Evolutionary conservation across 1,140 invertebrate species (phyloP).

Genomic region (Drosophila albomicans): DNA sequence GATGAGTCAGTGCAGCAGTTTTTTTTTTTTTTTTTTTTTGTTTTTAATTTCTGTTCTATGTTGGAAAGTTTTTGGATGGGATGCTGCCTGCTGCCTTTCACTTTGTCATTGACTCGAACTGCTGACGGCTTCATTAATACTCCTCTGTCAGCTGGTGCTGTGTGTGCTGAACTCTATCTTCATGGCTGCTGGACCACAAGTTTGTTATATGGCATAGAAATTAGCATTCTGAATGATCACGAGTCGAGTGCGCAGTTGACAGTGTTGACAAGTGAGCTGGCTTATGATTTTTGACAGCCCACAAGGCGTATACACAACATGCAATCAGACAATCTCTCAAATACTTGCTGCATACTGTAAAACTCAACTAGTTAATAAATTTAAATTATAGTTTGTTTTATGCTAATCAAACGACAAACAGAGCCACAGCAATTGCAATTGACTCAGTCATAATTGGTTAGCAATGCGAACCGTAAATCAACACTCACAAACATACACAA

Average conservation of each 20-base stretch:
- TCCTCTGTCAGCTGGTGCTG: conserved; percentile 23
- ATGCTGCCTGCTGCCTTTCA: conserved; percentile 48
- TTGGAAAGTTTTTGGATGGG: conserved; percentile 23
- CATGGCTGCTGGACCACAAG: conserved; percentile 17
- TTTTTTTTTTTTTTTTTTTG: not conserved
- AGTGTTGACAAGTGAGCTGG: conserved; percentile 81
- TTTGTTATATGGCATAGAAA: conserved; percentile 44
- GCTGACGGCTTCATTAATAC: conserved; percentile 81
- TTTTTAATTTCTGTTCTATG: conserved; percentile 2
- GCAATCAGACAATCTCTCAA: conserved; percentile 19
- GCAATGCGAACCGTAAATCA: conserved; percentile 61
- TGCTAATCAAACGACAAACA: conserved; percentile 56
- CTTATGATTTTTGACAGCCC: conserved; percentile 77
- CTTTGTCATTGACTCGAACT: conserved; percentile 60
- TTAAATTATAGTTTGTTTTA: conserved; percentile 67
- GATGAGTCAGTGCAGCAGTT: conserved; percentile 63
- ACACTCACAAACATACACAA: conserved; percentile 7
- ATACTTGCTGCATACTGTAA: not conserved
- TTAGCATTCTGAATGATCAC: conserved; percentile 52
- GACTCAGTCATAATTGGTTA: conserved; percentile 42
- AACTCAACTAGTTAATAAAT: conserved; percentile 43
- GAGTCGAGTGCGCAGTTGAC: conserved; percentile 47
- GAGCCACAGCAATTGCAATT: conserved; percentile 37
- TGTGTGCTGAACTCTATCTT: too few relatives aligned
- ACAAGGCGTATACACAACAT: conserved; percentile 50